Evolutionary conservation across 2,113 vertebrate genomes (phyloP).

Genomic region (Parus major): DNA sequence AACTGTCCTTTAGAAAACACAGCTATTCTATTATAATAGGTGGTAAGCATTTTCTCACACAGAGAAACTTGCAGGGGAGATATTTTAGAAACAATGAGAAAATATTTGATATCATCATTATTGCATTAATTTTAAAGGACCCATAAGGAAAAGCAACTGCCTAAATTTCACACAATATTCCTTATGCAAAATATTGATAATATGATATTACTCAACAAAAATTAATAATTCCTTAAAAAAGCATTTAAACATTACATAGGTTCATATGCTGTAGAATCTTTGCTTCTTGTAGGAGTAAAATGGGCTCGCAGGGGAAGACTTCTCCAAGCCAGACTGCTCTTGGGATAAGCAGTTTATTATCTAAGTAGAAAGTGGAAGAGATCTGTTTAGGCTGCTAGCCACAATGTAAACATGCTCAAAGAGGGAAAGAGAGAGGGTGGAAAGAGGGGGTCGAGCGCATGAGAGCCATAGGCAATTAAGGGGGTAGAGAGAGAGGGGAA

Average conservation of each 20-base stretch:
- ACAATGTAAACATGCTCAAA: no score
- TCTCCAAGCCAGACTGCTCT: no score
- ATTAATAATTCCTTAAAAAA: background rate
- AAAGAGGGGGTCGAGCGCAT: no score
- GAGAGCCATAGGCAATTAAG: no score
- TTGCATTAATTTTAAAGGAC: background rate
- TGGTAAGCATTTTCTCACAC: background rate
- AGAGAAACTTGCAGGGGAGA: background rate
- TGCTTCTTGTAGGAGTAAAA: background rate
- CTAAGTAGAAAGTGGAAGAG: no score
- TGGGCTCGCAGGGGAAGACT: no score
- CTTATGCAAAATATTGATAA: background rate
- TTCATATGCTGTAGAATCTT: background rate
- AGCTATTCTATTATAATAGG: background rate
- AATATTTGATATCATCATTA: background rate
- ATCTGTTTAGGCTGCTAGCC: no score
- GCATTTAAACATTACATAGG: background rate
- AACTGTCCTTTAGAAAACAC: background rate
- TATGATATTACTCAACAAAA: background rate
- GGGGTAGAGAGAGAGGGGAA: no score
- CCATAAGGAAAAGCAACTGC: background rate
- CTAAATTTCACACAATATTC: background rate
- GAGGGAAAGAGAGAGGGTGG: no score
- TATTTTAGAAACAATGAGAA: background rate
- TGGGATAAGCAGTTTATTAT: no score